Conservation (phyloP, 2,113 vertebrate species). For the Daubentonia madagascariensis region DNA sequence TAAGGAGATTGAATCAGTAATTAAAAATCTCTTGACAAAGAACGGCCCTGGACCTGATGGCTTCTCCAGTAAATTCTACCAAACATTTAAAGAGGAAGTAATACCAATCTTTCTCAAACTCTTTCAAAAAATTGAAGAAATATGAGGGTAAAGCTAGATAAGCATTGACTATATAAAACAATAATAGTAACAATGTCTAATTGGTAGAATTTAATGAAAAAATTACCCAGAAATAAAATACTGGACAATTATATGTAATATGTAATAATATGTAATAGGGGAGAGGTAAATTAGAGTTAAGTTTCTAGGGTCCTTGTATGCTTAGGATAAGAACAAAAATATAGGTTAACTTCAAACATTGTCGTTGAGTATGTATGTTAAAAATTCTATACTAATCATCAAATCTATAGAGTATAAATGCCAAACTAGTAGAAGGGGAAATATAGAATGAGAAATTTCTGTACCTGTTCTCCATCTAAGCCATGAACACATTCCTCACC, state of each 20-base stretch:
- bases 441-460: not conserved
- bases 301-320: not conserved
- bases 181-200: not conserved
- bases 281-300: not conserved
- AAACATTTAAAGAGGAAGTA: not conserved
- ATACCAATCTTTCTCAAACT: not conserved
- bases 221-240: not conserved
- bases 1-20: not conserved
- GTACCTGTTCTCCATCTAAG: conserved; percentile 47
- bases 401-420: not conserved
- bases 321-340: not conserved
- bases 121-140: not conserved
- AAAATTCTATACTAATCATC: not conserved
- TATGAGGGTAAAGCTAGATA: not conserved
- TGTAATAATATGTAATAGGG: not conserved
- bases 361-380: not conserved
- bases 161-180: not conserved
- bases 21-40: not conserved
- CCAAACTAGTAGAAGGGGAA: not conserved
- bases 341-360: not conserved
- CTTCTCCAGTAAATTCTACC: not conserved
- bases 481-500: not conserved
- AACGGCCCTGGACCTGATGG: not conserved
- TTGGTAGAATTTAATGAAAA: not conserved
- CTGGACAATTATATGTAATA: not conserved